Conservation (phyloP, 2,797 vertebrate species). For the Periparus ater region DNA sequence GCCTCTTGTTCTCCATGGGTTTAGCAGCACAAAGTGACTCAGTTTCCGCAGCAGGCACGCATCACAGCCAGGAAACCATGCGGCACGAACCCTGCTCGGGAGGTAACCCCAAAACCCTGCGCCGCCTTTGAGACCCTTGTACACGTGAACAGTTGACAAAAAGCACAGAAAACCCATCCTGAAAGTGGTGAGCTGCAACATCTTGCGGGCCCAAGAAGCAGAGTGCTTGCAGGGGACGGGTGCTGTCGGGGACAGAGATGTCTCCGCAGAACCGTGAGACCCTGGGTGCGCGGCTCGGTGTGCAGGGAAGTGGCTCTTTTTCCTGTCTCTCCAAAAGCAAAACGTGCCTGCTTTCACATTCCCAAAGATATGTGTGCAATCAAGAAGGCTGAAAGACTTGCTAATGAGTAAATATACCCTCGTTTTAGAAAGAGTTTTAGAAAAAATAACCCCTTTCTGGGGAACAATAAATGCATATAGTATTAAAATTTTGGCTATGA, state of each 20-base stretch:
- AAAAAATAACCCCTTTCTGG: not conserved
- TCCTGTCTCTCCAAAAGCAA: not conserved
- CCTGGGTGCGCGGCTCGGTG: not conserved
- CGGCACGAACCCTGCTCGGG: fast-evolving
- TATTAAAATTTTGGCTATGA: not conserved
- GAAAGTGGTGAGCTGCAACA: not conserved
- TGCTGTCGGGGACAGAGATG: fast-evolving
- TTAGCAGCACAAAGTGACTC: not conserved
- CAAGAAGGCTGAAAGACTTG: not conserved
- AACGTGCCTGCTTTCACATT: not conserved
- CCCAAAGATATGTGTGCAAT: not conserved
- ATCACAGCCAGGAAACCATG: fast-evolving
- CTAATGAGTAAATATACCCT: not conserved
- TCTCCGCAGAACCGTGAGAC: fast-evolving
- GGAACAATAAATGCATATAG: not conserved
- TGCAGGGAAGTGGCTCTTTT: not conserved
- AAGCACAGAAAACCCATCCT: not conserved
- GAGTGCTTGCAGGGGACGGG: fast-evolving
- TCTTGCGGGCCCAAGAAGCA: fast-evolving
- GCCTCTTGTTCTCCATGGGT: fast-evolving
- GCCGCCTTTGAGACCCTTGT: too few species aligned
- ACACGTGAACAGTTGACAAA: not conserved
- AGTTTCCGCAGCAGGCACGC: not conserved
- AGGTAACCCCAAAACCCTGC: not conserved
- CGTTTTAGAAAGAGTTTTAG: not conserved